These are phyloP conservation scores for Cyprichromis sp. DNA, from an alignment of 2,113 vertebrate species.

Conservation along the genomic window DNA sequence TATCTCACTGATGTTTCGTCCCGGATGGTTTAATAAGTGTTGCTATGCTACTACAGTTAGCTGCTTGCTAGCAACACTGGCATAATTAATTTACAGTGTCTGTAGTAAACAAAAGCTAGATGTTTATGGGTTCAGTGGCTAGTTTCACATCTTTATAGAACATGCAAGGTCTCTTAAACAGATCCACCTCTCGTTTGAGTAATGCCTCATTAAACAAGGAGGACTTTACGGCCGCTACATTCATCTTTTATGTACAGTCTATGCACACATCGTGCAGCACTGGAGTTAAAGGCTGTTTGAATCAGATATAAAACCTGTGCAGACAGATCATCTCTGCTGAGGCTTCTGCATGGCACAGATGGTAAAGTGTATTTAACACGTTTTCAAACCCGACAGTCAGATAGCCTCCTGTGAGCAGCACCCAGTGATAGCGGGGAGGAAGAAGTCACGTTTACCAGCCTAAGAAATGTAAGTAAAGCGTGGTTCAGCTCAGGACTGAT, in stretches of 20 bases:
- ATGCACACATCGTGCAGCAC: not conserved
- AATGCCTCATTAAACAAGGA: not conserved
- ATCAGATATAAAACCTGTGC: not conserved
- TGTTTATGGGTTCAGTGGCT: not conserved
- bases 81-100: not conserved
- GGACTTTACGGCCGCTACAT: not conserved
- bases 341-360: not conserved
- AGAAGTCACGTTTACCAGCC: not conserved
- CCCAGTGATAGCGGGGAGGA: not conserved
- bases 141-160: not conserved
- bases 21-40: not conserved
- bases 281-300: not conserved
- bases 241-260: not conserved
- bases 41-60: not conserved
- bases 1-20: not conserved
- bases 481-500: not conserved
- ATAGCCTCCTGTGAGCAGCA: not conserved
- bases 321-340: not conserved
- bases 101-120: not conserved
- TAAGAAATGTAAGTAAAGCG: fast-evolving
- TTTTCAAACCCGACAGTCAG: not conserved
- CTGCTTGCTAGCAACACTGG: not conserved
- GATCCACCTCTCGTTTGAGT: not conserved
- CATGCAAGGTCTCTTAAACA: not conserved
- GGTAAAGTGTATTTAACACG: not conserved